Evolutionary conservation across 2,888 invertebrate genomes (phyloP), one percentile per base, ranked within the genome.

Genomic region (Leptarthrus brevirostris): DNA sequence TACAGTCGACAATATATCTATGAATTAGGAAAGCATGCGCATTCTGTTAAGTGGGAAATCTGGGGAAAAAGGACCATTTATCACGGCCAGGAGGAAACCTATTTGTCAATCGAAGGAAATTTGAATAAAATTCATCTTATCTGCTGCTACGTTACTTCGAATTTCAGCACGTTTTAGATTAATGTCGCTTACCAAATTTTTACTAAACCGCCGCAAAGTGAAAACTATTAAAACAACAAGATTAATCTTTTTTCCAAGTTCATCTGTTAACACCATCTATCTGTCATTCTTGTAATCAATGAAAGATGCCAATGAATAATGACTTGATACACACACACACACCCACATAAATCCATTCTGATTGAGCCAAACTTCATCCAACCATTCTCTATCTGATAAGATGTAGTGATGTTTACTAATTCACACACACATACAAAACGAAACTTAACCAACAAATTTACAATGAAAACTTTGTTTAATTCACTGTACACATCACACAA

Each of bases 181-280:
- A 30, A 30, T 6, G 4, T 30, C 30, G 30, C 30, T 30, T n/a
- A 30, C 4, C 4, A 30, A 6, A 30, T 30, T 30, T 6, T 30
- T 8, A 30, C 30, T 30, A 30, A 30, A n/a, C 30, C 4, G 30
- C 30, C 4, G 30, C 5, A 30, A 56, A 16, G 3, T 1, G 24
- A 66, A 66, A 66, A 49, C 26, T 6, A 16, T 6, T 2, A 6
- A 44, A 47, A 47, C 22, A 22, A 18, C 40, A 14, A 14, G 22
- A 40, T 40, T 20, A 61, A 61, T 36, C 16, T 6, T 47, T 44
- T 49, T 47, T n/a, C n/a, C 30, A 14, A 47, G 14, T 66, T 20
- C 18, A 49, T 66, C 49, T 58, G 52, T 44, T 66, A 66, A 30
- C 49, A 49, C 66, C 66, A 66, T 66, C 66, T 66, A 49, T 66